phyloP scores from a whole-genome alignment of 2,797 vertebrate species.

The Alca torda region DNA sequence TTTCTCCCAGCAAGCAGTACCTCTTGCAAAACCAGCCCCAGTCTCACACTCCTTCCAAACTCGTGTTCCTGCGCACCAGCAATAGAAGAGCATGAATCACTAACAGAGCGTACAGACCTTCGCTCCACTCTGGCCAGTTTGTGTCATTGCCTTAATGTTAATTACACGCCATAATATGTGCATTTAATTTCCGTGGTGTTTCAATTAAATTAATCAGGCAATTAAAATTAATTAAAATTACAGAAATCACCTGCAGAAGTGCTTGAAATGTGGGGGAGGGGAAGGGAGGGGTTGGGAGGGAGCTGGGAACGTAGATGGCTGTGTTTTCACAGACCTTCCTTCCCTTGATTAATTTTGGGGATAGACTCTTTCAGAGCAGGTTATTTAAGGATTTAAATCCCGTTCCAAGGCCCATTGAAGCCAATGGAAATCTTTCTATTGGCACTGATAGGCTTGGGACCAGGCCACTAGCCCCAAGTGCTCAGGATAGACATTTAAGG shows the following conservation, averaged over 20 bases:
- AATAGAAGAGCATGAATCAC: conserved; percentile 57
- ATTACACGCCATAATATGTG: conserved; percentile 62
- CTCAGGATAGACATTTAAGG: not conserved
- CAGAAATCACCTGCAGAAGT: conserved; percentile 66
- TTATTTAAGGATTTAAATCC: conserved; percentile 60
- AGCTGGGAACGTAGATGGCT: conserved; percentile 66
- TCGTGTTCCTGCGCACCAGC: conserved; percentile 2
- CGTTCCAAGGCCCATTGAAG: conserved; percentile 18
- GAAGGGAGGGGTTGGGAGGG: conserved; percentile 61
- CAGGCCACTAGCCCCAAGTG: not conserved
- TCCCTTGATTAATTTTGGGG: conserved; percentile 61
- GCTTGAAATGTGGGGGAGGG: conserved; percentile 42
- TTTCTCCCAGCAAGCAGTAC: conserved; percentile 56
- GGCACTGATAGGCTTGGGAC: conserved; percentile 22
- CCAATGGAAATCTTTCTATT: conserved; percentile 14
- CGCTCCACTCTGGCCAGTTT: conserved; percentile 33
- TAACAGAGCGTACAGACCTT: conserved; percentile 9
- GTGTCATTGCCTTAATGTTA: conserved; percentile 58
- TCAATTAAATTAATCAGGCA: conserved; percentile 74
- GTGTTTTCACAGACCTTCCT: conserved; percentile 64
- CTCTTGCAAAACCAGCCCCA: conserved; percentile 67
- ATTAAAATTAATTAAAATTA: conserved; percentile 77
- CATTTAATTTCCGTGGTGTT: conserved; percentile 72
- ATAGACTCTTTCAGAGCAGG: conserved; percentile 48
- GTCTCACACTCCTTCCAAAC: conserved; percentile 54